phyloP scores from a whole-genome alignment of 2,888 invertebrate species.

The Phortica okadai region DNA sequence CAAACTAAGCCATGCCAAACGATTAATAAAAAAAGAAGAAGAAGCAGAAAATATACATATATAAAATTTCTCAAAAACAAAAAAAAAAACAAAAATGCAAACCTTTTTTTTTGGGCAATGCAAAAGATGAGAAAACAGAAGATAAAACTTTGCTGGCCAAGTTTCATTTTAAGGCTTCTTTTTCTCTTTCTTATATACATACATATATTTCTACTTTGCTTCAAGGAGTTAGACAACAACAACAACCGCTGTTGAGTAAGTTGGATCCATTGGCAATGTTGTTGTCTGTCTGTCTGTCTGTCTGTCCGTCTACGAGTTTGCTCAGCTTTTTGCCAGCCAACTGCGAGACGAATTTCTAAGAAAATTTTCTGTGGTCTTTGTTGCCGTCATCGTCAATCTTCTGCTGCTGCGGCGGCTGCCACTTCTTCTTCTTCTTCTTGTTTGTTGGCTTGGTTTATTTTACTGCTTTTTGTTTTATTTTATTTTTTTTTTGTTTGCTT shows the following conservation, averaged over 20 bases:
- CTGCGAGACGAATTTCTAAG: slow-evolving; percentile 64
- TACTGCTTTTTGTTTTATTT: neutral
- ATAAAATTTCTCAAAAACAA: neutral
- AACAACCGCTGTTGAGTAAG: slow-evolving; percentile 33
- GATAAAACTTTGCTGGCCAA: neutral
- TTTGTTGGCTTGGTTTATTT: neutral
- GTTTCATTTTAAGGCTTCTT: neutral
- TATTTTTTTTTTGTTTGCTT: slow-evolving; percentile 5
- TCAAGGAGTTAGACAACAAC: slow-evolving; percentile 3
- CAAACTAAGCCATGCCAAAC: too few species aligned
- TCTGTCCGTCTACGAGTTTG: too few species aligned
- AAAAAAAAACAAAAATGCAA: too few species aligned
- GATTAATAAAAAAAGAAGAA: too few species aligned
- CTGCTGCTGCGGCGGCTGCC: neutral
- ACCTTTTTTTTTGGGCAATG: neutral
- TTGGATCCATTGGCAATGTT: slow-evolving; percentile 31
- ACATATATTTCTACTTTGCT: too few species aligned
- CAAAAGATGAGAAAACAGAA: neutral
- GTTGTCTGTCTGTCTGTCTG: neutral
- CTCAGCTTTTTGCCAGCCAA: neutral
- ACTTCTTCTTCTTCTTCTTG: neutral
- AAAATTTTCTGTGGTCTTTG: slow-evolving; percentile 38
- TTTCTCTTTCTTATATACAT: too few species aligned
- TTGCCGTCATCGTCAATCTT: slow-evolving; percentile 24
- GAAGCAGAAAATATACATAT: too few species aligned